A percentile compares a stretch with the other conserved stretches of the same genome.
Conservation (phyloP, 2,113 vertebrate genomes). For the Seriola aureovittata region DNA sequence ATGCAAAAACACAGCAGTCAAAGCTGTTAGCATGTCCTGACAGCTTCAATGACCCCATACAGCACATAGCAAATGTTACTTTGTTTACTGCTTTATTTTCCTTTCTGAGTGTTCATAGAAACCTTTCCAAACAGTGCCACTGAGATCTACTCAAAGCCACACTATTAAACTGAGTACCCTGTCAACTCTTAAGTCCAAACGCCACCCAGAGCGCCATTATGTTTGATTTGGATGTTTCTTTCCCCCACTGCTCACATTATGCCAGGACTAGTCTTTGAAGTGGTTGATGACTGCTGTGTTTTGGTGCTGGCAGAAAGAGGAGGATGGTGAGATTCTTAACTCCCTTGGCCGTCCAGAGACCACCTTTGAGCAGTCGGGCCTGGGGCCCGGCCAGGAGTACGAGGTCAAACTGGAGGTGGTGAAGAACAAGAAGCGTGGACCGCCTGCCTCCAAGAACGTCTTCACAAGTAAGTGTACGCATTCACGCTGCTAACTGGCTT, state of each 20-base stretch:
- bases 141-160: conserved; percentile 57
- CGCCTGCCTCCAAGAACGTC: conserved; percentile 88
- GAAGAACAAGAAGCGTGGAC: conserved; percentile 95
- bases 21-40: conserved; percentile 55
- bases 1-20: conserved; percentile 59
- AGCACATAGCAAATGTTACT: conserved; percentile 54
- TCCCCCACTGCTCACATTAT: conserved; percentile 6
- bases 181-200: conserved; percentile 48
- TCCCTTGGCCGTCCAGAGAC: conserved; percentile 91
- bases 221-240: conserved; percentile 33
- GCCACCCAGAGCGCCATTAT: conserved; percentile 53
- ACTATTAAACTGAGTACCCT: conserved; percentile 38
- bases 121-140: conserved; percentile 52
- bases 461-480: conserved; percentile 90
- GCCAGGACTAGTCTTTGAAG: conserved; percentile 51
- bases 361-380: conserved; percentile 92
- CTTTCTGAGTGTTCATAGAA: conserved; percentile 55
- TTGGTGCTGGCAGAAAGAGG: conserved; percentile 91
- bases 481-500: conserved; percentile 18
- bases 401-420: conserved; percentile 95
- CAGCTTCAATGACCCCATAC: conserved; percentile 50
- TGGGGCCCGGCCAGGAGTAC: conserved; percentile 96
- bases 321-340: conserved; percentile 92
- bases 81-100: conserved; percentile 60
- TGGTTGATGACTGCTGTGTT: conserved; percentile 52